Evolutionary conservation across 1,140 invertebrate genomes (phyloP).

Genomic region (Ganaspis sp.): DNA sequence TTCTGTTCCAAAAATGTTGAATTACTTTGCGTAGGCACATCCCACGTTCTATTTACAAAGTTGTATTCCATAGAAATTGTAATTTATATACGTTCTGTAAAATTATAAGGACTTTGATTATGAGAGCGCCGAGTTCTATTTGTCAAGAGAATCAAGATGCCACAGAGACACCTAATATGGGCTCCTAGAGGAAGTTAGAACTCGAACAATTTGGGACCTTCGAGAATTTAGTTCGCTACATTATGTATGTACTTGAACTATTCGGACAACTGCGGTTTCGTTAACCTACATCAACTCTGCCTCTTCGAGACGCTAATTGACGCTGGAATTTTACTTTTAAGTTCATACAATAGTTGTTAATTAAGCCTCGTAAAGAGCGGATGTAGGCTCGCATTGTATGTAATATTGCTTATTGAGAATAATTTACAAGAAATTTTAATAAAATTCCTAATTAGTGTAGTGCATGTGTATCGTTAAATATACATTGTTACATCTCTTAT

Average conservation of each 20-base stretch:
- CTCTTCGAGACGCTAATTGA: neutral
- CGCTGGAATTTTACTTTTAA: neutral
- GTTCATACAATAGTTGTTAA: neutral
- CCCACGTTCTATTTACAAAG: neutral
- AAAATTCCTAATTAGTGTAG: no score
- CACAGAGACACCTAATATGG: neutral
- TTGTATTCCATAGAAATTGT: neutral
- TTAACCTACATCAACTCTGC: neutral
- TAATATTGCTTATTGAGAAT: no score
- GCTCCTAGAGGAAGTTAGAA: neutral
- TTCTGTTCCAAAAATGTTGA: neutral
- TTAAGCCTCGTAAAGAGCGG: neutral
- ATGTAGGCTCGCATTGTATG: no score
- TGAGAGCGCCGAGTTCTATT: neutral
- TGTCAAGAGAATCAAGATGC: neutral
- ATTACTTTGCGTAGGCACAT: neutral
- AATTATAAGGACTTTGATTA: conserved; percentile 1
- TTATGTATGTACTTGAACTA: neutral
- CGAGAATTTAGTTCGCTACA: neutral
- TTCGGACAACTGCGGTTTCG: neutral
- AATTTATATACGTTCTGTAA: neutral
- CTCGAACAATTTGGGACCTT: neutral
- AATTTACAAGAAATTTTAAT: no score
- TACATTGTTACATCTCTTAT: no score
- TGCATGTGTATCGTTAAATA: no score